Evolutionary conservation across 2,797 vertebrate genomes (phyloP), one percentile per base, ranked within the genome.

Genomic region (Pelodytes ibericus): DNA sequence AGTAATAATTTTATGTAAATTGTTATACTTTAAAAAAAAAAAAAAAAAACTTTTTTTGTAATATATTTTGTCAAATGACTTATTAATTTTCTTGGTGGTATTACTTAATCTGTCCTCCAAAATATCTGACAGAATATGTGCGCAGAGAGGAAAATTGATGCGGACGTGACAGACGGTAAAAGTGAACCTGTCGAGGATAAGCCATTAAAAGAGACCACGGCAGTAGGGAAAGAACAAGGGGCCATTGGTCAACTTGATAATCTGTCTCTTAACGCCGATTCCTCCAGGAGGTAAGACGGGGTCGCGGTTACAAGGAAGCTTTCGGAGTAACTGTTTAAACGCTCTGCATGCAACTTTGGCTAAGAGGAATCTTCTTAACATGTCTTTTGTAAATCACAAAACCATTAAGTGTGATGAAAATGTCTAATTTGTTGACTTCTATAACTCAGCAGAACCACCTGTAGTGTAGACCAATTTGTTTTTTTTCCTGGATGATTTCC

Each of bases 381-480:
- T 78, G 60, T 68, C 53, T 63, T 60, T 24, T 26, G 24, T 60
- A 53, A 77, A 60, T 72, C 36, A 58, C 62, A 63, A 61, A 61
- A 20, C 61, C 61, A 79, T 79, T 73, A 79, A 53, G 24, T 36
- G 59, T 73, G 72, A 73, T 73, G 59, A 72, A 67, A 72, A 44
- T 73, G 76, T 62, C 70, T 78, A 56, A 71, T 77, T 71, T 77
- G 27, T 66, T 63, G 62, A 51, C 60, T 72, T 72, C 30, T 67
- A 39, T 49, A 53, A 72, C 70, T 51, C n/a, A 72, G 39, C 44
- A 53, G 33, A 72, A 60, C 75, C 56, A 67, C 62, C 62, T 60
- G 22, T 31, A 13, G 68, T 36, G 22, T 53, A 77, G 61, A 29
- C 61, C 36, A 72, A n/a, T n/a, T n/a, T n/a, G n/a, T n/a, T 78